Evolutionary conservation across 2,113 vertebrate genomes (phyloP).

Genomic region (Saguinus midas): DNA sequence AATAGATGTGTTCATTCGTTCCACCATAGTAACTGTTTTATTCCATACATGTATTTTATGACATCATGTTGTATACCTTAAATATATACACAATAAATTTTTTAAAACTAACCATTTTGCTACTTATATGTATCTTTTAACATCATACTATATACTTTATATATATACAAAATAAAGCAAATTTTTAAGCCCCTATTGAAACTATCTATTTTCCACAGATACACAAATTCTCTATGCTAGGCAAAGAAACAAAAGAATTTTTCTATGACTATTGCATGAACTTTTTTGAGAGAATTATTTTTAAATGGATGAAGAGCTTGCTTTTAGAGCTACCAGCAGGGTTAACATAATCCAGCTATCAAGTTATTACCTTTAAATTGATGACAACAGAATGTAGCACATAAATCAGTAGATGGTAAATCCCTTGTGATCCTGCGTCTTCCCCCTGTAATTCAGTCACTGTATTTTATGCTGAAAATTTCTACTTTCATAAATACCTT

Average conservation of each 20-base stretch:
- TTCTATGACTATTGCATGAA: neutral
- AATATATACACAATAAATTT: neutral
- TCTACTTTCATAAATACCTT: neutral
- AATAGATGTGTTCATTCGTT: neutral
- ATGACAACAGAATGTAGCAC: neutral
- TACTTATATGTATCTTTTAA: neutral
- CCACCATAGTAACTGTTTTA: neutral
- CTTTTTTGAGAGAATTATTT: conserved; percentile 6
- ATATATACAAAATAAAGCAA: neutral
- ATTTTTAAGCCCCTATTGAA: conserved; percentile 15
- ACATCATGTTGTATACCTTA: neutral
- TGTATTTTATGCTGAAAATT: neutral
- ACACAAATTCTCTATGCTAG: neutral
- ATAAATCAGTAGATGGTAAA: neutral
- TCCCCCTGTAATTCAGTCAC: neutral
- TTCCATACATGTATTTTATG: neutral
- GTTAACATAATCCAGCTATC: neutral
- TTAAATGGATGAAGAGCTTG: neutral
- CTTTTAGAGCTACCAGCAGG: neutral
- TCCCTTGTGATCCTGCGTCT: neutral
- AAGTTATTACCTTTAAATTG: neutral
- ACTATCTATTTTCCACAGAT: neutral
- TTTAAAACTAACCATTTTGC: neutral
- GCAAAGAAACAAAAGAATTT: neutral
- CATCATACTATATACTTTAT: neutral